These are phyloP conservation scores for Sebastes variabilis DNA, from an alignment of 2,797 vertebrate genomes.

Conservation along the genomic window DNA sequence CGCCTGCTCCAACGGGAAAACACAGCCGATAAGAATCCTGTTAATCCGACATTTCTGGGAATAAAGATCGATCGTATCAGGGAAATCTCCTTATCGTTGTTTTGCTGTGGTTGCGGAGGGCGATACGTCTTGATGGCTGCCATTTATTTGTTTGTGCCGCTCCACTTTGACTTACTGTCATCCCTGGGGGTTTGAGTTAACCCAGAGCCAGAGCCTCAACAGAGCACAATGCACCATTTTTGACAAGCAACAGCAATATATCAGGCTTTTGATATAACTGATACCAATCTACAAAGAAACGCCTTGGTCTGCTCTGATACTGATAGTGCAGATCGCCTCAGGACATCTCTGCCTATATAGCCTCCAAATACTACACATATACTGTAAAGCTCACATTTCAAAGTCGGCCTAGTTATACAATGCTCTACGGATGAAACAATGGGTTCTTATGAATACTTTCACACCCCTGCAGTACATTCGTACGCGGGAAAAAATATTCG, in stretches of 20 bases:
- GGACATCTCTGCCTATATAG: background rate
- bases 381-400: background rate
- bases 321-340: background rate
- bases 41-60: conserved; percentile 2
- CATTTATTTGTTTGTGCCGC: background rate
- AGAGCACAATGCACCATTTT: background rate
- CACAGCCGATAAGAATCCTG: conserved; percentile 22
- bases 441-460: no score
- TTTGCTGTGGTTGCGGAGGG: background rate
- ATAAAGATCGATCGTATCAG: background rate
- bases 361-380: background rate
- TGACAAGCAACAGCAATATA: background rate
- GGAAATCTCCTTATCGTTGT: background rate
- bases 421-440: background rate
- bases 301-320: background rate
- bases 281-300: background rate
- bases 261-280: background rate
- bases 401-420: background rate
- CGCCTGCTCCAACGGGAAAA: conserved; percentile 48
- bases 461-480: no score
- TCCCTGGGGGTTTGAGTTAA: background rate
- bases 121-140: background rate
- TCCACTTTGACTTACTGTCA: background rate
- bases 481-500: no score
- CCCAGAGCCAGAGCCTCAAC: background rate